Conservation (phyloP, 2,888 invertebrate genomes). For the Yponomeuta malinellus region DNA sequence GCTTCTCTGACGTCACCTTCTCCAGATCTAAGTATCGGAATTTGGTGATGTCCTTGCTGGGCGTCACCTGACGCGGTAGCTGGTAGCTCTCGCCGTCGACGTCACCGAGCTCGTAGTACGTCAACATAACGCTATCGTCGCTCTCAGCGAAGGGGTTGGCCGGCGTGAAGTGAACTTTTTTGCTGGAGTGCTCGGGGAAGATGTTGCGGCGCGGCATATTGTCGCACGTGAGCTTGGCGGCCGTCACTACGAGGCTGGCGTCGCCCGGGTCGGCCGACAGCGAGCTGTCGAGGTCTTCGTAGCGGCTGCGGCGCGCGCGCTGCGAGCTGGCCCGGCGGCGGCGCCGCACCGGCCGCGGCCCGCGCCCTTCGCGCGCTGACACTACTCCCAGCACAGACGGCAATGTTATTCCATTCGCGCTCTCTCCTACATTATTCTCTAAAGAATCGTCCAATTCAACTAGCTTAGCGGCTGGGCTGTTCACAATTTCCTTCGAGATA, state of each 20-base stretch:
- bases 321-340: constrained; percentile 43
- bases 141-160: constrained; percentile 66
- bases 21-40: constrained; percentile 66
- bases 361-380: constrained; percentile 23
- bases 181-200: constrained; percentile 53
- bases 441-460: constrained; percentile 36
- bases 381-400: constrained; percentile 46
- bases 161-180: constrained; percentile 66
- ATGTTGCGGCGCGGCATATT: constrained; percentile 64
- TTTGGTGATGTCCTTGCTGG: constrained; percentile 50
- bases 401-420: constrained; percentile 59
- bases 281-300: constrained; percentile 76
- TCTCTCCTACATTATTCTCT: constrained; percentile 24
- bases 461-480: constrained; percentile 52
- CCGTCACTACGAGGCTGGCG: constrained; percentile 70
- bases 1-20: constrained; percentile 53
- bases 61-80: constrained; percentile 32
- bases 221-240: constrained; percentile 62
- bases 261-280: constrained; percentile 76
- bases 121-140: constrained; percentile 67
- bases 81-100: constrained; percentile 42
- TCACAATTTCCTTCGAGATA: constrained; percentile 60
- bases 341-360: constrained; percentile 40
- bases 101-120: constrained; percentile 64
- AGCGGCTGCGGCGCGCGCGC: constrained; percentile 46